Evolutionary conservation across 2,113 vertebrate species (phyloP).

Genomic region (Plotosus lineatus): DNA sequence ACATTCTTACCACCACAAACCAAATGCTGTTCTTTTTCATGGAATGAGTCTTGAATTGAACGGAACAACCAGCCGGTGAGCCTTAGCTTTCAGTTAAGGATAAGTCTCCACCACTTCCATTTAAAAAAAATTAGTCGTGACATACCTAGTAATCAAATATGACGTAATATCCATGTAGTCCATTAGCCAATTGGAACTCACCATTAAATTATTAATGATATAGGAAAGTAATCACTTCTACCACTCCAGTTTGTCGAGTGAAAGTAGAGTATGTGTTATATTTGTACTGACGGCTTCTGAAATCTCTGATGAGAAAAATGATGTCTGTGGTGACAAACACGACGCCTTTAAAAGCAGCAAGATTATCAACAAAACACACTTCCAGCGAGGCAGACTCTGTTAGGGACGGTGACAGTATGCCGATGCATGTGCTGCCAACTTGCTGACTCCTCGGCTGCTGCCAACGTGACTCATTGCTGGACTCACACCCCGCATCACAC

Average conservation of each 20-base stretch:
- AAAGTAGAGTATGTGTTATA: neutral
- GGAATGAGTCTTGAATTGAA: too few relatives aligned
- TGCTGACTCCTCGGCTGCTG: conserved; percentile 7
- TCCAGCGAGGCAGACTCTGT: neutral
- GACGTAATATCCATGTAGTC: too few relatives aligned
- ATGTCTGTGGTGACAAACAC: neutral
- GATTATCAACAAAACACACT: conserved; percentile 16
- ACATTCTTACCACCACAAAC: too few relatives aligned
- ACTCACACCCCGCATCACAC: conserved; percentile 32
- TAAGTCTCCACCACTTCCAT: too few relatives aligned
- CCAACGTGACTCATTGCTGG: conserved; percentile 27
- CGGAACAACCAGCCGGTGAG: too few relatives aligned
- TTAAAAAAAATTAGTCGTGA: too few relatives aligned
- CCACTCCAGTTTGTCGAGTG: neutral
- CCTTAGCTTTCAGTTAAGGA: too few relatives aligned
- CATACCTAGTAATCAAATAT: too few relatives aligned
- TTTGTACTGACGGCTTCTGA: neutral
- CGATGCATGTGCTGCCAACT: conserved; percentile 35
- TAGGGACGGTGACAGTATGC: conserved; percentile 52
- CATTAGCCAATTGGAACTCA: too few relatives aligned
- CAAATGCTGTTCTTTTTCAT: too few relatives aligned
- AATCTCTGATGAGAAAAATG: neutral
- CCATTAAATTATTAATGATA: too few relatives aligned
- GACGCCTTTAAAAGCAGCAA: neutral
- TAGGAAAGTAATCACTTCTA: too few relatives aligned